These are phyloP conservation scores for Limnephilus auricula DNA, from an alignment of 2,888 invertebrate genomes.

Conservation along the genomic window DNA sequence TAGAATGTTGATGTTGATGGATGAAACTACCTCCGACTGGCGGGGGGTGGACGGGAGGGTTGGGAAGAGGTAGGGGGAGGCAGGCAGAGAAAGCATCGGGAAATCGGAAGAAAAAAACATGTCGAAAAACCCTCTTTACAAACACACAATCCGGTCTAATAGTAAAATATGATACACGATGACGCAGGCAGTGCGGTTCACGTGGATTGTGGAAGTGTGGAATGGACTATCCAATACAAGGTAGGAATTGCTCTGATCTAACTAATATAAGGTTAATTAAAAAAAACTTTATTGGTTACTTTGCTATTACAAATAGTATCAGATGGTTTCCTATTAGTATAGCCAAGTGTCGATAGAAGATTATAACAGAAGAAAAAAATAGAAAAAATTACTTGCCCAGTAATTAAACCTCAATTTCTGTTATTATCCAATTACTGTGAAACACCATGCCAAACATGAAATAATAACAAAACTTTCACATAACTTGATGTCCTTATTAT, in stretches of 20 bases:
- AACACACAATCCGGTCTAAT: constrained; percentile 19
- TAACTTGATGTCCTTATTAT: no score
- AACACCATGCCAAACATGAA: no score
- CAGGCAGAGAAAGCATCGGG: constrained; percentile 57
- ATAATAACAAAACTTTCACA: no score
- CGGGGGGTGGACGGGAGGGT: constrained; percentile 16
- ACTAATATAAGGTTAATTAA: no score
- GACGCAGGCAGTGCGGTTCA: constrained; percentile 35
- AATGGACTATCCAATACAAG: neutral
- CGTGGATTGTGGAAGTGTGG: neutral
- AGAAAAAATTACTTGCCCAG: no score
- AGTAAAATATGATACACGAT: constrained; percentile 28
- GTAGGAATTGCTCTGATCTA: neutral
- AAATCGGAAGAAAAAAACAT: constrained; percentile 57
- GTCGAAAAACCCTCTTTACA: constrained; percentile 55
- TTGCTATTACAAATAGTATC: no score
- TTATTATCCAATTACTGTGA: no score
- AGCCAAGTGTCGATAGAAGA: no score
- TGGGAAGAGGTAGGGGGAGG: constrained; percentile 25
- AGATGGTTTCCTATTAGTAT: no score
- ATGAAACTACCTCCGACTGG: constrained; percentile 50
- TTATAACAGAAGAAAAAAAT: no score
- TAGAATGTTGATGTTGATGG: constrained; percentile 64
- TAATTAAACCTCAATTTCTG: no score
- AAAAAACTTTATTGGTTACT: no score